phyloP scores from a whole-genome alignment of 2,888 invertebrate genomes.

The Cataglyphis rosenhaueri region DNA sequence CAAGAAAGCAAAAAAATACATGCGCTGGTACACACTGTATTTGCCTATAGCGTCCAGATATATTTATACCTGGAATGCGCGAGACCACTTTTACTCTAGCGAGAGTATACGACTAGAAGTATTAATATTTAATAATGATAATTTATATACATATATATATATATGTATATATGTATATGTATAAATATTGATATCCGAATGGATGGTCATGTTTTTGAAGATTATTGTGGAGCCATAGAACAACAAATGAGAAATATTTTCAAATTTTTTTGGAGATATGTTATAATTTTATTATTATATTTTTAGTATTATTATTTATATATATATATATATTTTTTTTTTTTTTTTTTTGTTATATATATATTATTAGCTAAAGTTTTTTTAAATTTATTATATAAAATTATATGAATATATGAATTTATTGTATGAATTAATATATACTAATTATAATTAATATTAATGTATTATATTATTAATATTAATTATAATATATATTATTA shows the following conservation, averaged over 20 bases:
- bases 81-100: conserved; percentile 85
- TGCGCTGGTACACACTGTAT: conserved; percentile 83
- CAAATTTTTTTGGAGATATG: conserved; percentile 1
- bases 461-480: neutral
- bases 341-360: neutral
- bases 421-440: too few species aligned
- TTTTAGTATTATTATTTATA: conserved; percentile 50
- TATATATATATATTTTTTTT: neutral
- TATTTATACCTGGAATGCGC: conserved; percentile 78
- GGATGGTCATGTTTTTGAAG: conserved; percentile 83
- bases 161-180: conserved; percentile 79
- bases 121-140: conserved; percentile 84
- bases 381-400: conserved; percentile 20
- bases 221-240: conserved; percentile 63
- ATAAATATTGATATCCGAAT: conserved; percentile 81
- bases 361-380: neutral
- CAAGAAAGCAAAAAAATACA: conserved; percentile 82
- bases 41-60: conserved; percentile 82
- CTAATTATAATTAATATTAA: too few species aligned
- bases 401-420: too few species aligned
- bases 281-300: conserved; percentile 53
- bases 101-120: conserved; percentile 85
- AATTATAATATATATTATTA: neutral
- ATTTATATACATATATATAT: conserved; percentile 65
- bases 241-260: conserved; percentile 61